Percentiles rank a stretch among this genome's conserved stretches.
Conservation (phyloP, 2,797 vertebrate species). For the Decapterus maruadsi region DNA sequence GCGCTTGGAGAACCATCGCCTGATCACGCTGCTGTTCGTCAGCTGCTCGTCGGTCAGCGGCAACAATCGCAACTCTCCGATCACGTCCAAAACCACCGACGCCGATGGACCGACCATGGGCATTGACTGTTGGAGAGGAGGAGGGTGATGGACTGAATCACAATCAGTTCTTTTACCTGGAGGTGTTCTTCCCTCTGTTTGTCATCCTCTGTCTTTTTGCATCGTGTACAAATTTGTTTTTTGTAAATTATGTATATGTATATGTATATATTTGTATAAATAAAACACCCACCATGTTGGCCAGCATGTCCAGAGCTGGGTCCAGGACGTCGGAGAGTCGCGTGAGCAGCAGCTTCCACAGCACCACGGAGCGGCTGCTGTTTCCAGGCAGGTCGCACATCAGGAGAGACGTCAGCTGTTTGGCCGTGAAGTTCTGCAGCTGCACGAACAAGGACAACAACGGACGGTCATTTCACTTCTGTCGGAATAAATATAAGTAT, state of each 20-base stretch:
- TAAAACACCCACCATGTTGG: conserved; percentile 49
- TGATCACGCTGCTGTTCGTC: conserved; percentile 54
- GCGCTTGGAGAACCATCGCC: conserved; percentile 69
- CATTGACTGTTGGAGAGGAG: conserved; percentile 49
- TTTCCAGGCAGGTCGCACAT: conserved; percentile 74
- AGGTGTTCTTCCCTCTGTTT: no score
- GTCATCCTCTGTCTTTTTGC: no score
- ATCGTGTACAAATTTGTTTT: no score
- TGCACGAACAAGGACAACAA: conserved; percentile 33
- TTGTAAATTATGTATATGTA: no score
- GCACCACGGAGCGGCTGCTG: conserved; percentile 62
- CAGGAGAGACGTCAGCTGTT: conserved; percentile 76
- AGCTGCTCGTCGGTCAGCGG: conserved; percentile 72
- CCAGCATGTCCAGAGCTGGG: conserved; percentile 73
- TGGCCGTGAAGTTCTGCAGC: conserved; percentile 74
- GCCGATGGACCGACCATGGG: conserved; percentile 42
- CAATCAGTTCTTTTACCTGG: not conserved
- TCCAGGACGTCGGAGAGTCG: conserved; percentile 66
- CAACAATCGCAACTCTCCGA: conserved; percentile 75
- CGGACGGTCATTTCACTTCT: not conserved
- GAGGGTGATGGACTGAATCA: not conserved
- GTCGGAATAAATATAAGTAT: no score
- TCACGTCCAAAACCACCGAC: conserved; percentile 70
- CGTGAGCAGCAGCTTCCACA: conserved; percentile 82
- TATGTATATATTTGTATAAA: no score